Evolutionary conservation across 92 coral and sea anemone species (phyloP).

Genomic region (Phenganax subtilis): DNA sequence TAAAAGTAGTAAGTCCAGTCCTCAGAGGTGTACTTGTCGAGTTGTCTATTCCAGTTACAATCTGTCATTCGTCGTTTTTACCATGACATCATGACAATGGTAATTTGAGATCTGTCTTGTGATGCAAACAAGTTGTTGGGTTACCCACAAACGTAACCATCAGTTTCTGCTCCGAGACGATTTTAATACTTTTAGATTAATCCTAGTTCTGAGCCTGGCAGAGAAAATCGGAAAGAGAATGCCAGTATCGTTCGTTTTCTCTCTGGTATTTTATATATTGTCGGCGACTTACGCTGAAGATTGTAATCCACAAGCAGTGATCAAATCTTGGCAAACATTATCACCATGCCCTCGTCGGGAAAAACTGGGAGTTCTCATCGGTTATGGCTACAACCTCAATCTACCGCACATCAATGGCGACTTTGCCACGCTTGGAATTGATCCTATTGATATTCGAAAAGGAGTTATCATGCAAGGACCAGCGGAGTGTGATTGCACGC

Average conservation of each 20-base stretch:
- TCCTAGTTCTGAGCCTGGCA: not conserved
- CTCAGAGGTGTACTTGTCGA: too few species aligned
- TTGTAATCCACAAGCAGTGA: conserved; percentile 13
- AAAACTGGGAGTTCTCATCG: conserved; percentile 27
- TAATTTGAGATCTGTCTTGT: not conserved
- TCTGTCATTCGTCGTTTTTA: too few species aligned
- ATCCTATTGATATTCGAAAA: conserved; percentile 29
- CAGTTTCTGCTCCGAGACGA: not conserved
- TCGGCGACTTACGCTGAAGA: conserved; percentile 2
- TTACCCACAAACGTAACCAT: not conserved
- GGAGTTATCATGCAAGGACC: conserved; percentile 13
- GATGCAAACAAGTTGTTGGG: not conserved
- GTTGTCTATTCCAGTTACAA: too few species aligned
- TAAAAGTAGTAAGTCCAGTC: too few species aligned
- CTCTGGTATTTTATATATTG: not conserved
- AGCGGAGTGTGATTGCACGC: conserved; percentile 23
- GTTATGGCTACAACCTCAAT: conserved; percentile 25
- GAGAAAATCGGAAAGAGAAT: not conserved
- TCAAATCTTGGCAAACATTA: conserved; percentile 11
- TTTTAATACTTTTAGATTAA: not conserved
- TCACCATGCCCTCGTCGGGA: conserved; percentile 28
- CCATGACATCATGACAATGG: not conserved
- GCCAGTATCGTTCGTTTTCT: not conserved
- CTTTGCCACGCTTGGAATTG: conserved; percentile 20
- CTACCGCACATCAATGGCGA: conserved; percentile 18